Percentiles rank a stretch among this genome's conserved stretches.
phyloP scores from a whole-genome alignment of 2,113 vertebrate species.

The Brachypodius melanocephalos region DNA sequence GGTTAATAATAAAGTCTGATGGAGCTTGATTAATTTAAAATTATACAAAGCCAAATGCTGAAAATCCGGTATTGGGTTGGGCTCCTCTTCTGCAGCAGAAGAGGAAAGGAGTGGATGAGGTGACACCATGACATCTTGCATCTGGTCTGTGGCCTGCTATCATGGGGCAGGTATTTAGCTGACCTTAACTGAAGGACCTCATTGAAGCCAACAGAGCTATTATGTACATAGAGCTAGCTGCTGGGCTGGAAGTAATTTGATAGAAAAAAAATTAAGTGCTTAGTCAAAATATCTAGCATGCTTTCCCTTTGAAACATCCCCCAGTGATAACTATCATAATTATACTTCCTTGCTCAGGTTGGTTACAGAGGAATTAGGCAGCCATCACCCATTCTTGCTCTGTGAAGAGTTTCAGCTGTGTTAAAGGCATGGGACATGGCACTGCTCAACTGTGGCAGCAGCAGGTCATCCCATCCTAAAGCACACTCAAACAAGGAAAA shows the following conservation, averaged over 20 bases:
- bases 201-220: background rate
- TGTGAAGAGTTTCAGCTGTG: background rate
- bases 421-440: background rate
- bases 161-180: background rate
- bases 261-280: constrained; percentile 4
- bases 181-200: background rate
- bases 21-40: background rate
- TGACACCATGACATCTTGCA: background rate
- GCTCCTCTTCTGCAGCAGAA: background rate
- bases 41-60: background rate
- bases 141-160: background rate
- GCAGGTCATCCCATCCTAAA: background rate
- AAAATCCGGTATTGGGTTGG: background rate
- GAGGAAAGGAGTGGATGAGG: background rate
- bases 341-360: background rate
- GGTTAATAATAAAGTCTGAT: background rate
- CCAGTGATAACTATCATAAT: constrained; percentile 32
- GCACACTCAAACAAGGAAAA: background rate
- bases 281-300: constrained; percentile 1
- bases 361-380: constrained; percentile 2
- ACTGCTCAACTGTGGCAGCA: background rate
- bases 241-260: constrained; percentile 29
- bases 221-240: background rate
- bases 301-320: background rate
- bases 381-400: background rate